Evolutionary conservation across 2,113 vertebrate genomes (phyloP).

Genomic region (Prochilodus magdalenae): DNA sequence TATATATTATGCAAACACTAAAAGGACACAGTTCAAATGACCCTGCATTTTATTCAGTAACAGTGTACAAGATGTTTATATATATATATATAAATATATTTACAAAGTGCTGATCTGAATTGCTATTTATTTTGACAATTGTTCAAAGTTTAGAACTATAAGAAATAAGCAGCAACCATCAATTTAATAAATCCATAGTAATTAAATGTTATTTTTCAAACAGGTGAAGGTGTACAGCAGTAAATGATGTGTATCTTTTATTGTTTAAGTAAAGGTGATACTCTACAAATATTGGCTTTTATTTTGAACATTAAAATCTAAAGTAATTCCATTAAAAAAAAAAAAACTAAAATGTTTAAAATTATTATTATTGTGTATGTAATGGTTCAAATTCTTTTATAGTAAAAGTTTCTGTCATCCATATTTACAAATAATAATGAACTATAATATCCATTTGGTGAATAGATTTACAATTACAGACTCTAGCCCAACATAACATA

Average conservation of each 20-base stretch:
- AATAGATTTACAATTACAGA: neutral
- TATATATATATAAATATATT: too few species aligned
- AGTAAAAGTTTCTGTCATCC: too few species aligned
- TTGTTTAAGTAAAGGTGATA: neutral
- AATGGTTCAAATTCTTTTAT: too few species aligned
- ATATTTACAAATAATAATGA: too few species aligned
- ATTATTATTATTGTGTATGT: too few species aligned
- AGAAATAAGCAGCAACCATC: conserved; percentile 8
- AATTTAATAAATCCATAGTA: conserved; percentile 5
- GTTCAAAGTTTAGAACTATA: conserved; percentile 31
- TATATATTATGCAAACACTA: neutral
- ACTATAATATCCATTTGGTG: neutral
- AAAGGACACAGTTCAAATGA: conserved; percentile 15
- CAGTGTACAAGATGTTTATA: conserved; percentile 14
- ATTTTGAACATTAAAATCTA: too few species aligned
- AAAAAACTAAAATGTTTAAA: too few species aligned
- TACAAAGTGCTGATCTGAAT: conserved; percentile 20
- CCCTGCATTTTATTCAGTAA: conserved; percentile 28
- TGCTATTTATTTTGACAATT: neutral
- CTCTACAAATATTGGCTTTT: neutral
- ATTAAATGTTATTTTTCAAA: conserved; percentile 3
- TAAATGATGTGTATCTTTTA: neutral
- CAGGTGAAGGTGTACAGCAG: neutral
- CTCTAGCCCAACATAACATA: neutral
- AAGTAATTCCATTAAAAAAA: too few species aligned